phyloP scores from a whole-genome alignment of 2,113 vertebrate genomes.

The Morphnarchus princeps region DNA sequence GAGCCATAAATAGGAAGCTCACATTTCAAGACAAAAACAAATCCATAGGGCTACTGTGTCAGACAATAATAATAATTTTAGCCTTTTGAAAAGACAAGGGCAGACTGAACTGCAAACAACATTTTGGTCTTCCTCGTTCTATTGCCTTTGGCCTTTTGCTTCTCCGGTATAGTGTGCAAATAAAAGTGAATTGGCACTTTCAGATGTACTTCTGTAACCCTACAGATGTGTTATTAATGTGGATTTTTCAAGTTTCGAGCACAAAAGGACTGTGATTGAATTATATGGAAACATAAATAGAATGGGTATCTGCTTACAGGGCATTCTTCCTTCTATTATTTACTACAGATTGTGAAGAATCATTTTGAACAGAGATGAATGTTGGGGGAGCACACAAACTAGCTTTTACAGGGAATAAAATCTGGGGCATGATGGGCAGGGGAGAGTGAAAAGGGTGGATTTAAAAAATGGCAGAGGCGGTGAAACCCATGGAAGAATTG shows the following conservation, averaged over 20 bases:
- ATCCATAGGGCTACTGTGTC: background rate
- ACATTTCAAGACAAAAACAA: background rate
- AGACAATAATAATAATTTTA: constrained; percentile 16
- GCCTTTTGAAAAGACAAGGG: background rate
- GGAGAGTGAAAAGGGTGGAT: background rate
- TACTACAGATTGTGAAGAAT: background rate
- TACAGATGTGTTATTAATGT: background rate
- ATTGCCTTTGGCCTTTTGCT: background rate
- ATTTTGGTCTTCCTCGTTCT: background rate
- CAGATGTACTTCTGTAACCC: background rate
- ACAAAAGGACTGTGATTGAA: background rate
- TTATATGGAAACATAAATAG: background rate
- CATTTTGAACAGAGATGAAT: background rate
- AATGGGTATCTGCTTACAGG: background rate
- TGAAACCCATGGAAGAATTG: background rate
- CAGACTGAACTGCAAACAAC: background rate
- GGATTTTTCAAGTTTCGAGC: background rate
- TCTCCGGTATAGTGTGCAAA: background rate
- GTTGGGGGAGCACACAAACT: background rate
- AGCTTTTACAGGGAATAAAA: background rate
- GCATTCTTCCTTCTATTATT: background rate
- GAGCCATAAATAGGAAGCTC: background rate
- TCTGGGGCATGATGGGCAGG: background rate
- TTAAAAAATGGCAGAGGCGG: background rate
- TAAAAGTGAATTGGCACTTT: background rate